Evolutionary conservation across 2,888 invertebrate species (phyloP), one percentile per base, ranked within the genome.

Genomic region (Pemphredon lugubris): DNA sequence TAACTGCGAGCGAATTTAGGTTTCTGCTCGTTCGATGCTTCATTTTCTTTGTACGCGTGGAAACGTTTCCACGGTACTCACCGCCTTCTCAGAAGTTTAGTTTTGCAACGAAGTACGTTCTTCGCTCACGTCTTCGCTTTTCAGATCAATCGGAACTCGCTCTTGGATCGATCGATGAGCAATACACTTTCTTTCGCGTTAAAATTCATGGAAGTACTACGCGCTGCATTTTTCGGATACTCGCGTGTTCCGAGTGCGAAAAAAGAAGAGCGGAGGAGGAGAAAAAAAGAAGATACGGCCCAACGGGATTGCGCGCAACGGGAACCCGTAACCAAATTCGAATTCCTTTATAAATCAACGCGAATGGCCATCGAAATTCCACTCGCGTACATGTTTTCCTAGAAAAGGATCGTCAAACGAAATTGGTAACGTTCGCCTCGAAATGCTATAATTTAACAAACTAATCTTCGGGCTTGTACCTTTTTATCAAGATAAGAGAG

Each of bases 1-100:
- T 30, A 30, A 13, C 55, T 34, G 7, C 9, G 18, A 66, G 59
- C 47, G 68, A 55, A 40, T 70, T 32, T 16, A 54, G 34, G 30
- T 65, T 55, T 42, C 13, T 30, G 7, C 9, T 30, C 30, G 7
- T 9, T 6, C 30, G 30, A 9, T 9, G 6, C 30, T 9, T 30
- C 2, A 1, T 2, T 1, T 30, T 30, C 9, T 30, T 30, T 30
- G 30, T 9, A 30, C 0, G 30, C 30, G n/a, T n/a, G 26, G 26
- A 7, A 26, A 26, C 26, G 7, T 26, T 26, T 26, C 7, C 26
- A 26, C 3, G 7, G 7, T 5, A 26, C 7, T 26, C 4, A 26
- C 26, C 26, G 7, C 26, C 26, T 26, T 26, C 26, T n/a, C n/a
- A n/a, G 26, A 5, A 26, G 7, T 26, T 26, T 26, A 26, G 7